Percentiles rank a stretch among this genome's conserved stretches.
Conservation (phyloP, 2,888 invertebrate species). For the Campoplex nolae region DNA sequence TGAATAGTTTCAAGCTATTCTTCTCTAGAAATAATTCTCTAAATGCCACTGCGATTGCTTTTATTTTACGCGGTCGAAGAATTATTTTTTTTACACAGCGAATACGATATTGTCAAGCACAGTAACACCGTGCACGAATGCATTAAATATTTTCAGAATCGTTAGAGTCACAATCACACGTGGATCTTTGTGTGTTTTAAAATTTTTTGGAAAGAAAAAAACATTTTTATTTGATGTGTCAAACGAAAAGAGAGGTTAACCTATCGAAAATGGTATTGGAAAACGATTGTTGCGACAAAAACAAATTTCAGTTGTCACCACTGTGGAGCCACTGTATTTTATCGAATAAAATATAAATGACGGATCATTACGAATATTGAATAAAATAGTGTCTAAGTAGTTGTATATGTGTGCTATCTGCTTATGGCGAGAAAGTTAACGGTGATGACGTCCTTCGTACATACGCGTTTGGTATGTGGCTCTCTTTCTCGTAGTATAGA, state of each 20-base stretch:
- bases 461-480: background rate
- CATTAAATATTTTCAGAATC: background rate
- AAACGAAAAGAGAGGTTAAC: no score
- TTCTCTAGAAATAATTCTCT: background rate
- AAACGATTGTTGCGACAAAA: background rate
- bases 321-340: background rate
- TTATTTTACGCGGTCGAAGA: background rate
- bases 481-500: slow-evolving; percentile 1
- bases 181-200: background rate
- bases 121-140: background rate
- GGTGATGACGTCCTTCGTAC: slow-evolving; percentile 31
- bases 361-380: slow-evolving; percentile 1
- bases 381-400: slow-evolving; percentile 36
- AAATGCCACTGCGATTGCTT: background rate
- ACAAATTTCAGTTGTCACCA: background rate
- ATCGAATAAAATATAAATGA: background rate
- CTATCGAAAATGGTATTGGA: background rate
- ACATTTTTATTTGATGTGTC: background rate
- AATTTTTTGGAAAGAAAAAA: background rate
- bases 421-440: slow-evolving; percentile 68
- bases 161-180: background rate
- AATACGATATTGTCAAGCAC: background rate
- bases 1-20: background rate
- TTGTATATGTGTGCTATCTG: slow-evolving; percentile 18
- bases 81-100: background rate